Evolutionary conservation across 2,113 vertebrate species (phyloP).

Genomic region (Numenius arquata): DNA sequence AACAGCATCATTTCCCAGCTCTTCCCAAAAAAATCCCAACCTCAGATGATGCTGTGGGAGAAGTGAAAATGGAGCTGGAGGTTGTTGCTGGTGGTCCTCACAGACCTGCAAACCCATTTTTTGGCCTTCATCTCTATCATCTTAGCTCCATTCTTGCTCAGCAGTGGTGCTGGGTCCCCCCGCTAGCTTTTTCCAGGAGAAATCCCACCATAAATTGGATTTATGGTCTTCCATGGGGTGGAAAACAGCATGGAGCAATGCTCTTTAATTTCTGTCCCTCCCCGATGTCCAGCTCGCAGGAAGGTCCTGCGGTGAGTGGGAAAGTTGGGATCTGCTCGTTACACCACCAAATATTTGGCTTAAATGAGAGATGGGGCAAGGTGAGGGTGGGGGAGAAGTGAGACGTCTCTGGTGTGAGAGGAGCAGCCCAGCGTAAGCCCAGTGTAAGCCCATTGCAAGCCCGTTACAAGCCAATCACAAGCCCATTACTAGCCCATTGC

Average conservation of each 20-base stretch:
- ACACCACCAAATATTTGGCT: too few relatives aligned
- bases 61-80: not conserved
- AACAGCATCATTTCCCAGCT: not conserved
- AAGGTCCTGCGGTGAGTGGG: accelerated
- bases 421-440: not conserved
- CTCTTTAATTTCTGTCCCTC: not conserved
- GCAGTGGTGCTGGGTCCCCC: not conserved
- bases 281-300: accelerated
- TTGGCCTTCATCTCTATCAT: not conserved
- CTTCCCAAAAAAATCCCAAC: not conserved
- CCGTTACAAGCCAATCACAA: not conserved
- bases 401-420: accelerated
- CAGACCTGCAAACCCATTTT: not conserved
- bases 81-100: too few relatives aligned
- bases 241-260: accelerated
- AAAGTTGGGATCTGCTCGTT: not conserved
- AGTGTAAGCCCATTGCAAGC: not conserved
- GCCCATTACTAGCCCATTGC: not conserved
- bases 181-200: accelerated
- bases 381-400: not conserved
- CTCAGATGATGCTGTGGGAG: not conserved
- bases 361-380: accelerated
- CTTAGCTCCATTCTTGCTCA: accelerated
- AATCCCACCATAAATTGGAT: not conserved
- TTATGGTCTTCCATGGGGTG: not conserved